Percentiles rank a stretch among this genome's conserved stretches.
phyloP scores from a whole-genome alignment of 2,888 invertebrate genomes.

The Pemphredon lugubris region DNA sequence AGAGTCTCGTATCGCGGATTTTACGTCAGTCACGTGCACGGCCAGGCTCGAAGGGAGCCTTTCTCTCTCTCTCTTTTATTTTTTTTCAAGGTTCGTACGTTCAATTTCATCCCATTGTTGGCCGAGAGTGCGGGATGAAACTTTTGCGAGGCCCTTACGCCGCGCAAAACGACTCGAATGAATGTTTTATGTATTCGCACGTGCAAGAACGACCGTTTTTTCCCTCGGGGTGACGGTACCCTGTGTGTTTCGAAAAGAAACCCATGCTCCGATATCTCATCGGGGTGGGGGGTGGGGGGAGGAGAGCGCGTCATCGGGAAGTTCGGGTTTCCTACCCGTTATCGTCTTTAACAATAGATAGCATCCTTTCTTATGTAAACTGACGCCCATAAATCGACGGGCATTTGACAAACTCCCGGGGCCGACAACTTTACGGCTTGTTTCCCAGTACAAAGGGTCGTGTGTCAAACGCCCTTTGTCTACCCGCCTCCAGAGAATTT shows the following conservation, averaged over 20 bases:
- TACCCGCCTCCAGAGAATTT: background rate
- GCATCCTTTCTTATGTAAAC: conserved; percentile 34
- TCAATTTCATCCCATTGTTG: conserved; percentile 50
- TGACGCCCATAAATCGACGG: conserved; percentile 27
- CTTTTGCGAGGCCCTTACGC: conserved; percentile 34
- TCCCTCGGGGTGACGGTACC: conserved; percentile 19
- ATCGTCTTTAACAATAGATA: conserved; percentile 29
- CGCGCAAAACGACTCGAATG: conserved; percentile 52
- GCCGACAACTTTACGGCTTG: conserved; percentile 6
- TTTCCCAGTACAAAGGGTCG: conserved; percentile 2
- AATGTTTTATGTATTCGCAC: conserved; percentile 56
- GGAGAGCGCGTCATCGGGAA: background rate
- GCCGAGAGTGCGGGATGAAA: conserved; percentile 34
- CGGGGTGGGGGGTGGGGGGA: too few species aligned
- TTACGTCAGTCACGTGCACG: too few species aligned
- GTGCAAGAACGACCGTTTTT: conserved; percentile 32
- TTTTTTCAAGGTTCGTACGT: conserved; percentile 37
- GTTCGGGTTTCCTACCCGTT: conserved; percentile 9
- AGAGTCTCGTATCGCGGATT: too few species aligned
- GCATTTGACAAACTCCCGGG: background rate
- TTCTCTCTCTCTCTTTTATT: background rate
- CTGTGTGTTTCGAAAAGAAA: conserved; percentile 27
- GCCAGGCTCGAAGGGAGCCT: too few species aligned
- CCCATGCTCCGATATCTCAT: background rate
- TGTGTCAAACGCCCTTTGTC: conserved; percentile 9